Conservation (phyloP, 2,797 vertebrate genomes). For the Rallus crepitans region DNA sequence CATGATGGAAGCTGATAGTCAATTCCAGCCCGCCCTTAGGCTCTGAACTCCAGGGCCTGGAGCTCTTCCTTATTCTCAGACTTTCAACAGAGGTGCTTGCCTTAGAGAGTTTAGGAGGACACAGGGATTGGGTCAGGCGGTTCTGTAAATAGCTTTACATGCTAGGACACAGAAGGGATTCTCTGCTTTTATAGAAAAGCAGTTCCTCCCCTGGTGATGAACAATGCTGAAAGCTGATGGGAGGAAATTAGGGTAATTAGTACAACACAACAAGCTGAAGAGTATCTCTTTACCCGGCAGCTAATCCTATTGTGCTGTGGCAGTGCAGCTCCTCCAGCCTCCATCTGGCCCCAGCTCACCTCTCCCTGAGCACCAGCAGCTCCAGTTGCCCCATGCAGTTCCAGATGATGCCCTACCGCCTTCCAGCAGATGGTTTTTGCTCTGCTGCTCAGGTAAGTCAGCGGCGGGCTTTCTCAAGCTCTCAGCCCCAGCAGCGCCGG, state of each 20-base stretch:
- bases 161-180: background rate
- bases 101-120: background rate
- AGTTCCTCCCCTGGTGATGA: background rate
- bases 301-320: background rate
- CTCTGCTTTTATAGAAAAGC: background rate
- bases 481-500: background rate
- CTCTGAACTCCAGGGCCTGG: background rate
- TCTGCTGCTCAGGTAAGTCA: background rate
- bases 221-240: background rate
- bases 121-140: background rate
- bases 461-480: background rate
- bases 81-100: background rate
- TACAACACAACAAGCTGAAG: background rate
- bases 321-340: background rate
- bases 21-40: background rate
- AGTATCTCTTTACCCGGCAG: background rate
- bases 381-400: background rate
- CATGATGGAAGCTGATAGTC: background rate
- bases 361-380: background rate
- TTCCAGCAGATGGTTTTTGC: background rate
- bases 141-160: background rate
- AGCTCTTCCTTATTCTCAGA: background rate
- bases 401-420: rapidly evolving
- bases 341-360: background rate
- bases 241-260: background rate